Percentiles rank a stretch among this genome's conserved stretches.
phyloP scores from a whole-genome alignment of 1,140 invertebrate species.

The Ceratina calcarata region DNA sequence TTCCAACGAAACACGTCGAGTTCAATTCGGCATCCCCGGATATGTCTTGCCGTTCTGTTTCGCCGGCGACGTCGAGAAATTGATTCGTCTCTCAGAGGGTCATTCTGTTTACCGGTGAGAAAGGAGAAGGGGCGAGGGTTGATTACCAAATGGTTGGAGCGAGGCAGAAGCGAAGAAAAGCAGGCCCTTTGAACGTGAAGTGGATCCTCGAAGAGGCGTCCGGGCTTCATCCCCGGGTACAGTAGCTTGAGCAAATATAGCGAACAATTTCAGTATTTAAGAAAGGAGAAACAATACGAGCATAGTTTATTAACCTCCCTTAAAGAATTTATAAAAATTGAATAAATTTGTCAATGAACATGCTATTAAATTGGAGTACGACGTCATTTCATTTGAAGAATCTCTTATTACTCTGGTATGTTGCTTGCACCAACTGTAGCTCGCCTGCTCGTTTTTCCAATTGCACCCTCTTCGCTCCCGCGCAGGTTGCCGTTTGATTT shows the following conservation, averaged over 20 bases:
- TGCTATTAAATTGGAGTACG: no score
- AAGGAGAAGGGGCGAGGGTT: conserved; percentile 52
- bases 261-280: no score
- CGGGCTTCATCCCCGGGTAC: conserved; percentile 48
- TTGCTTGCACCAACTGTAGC: neutral
- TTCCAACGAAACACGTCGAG: conserved; percentile 28
- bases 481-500: conserved; percentile 59
- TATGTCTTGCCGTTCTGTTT: conserved; percentile 28
- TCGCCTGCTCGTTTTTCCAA: conserved; percentile 59
- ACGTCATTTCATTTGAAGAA: no score
- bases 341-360: no score
- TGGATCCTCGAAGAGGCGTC: conserved; percentile 66
- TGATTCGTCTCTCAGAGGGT: conserved; percentile 70
- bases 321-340: no score
- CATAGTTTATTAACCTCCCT: no score
- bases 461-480: conserved; percentile 50
- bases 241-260: no score
- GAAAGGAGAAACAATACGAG: no score
- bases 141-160: conserved; percentile 62
- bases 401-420: no score
- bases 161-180: conserved; percentile 28
- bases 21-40: conserved; percentile 24
- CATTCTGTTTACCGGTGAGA: conserved; percentile 57
- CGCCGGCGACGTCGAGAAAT: conserved; percentile 55
- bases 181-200: conserved; percentile 64